Conservation (phyloP, 2,888 invertebrate genomes). For the Phrixothrix hirtus region DNA sequence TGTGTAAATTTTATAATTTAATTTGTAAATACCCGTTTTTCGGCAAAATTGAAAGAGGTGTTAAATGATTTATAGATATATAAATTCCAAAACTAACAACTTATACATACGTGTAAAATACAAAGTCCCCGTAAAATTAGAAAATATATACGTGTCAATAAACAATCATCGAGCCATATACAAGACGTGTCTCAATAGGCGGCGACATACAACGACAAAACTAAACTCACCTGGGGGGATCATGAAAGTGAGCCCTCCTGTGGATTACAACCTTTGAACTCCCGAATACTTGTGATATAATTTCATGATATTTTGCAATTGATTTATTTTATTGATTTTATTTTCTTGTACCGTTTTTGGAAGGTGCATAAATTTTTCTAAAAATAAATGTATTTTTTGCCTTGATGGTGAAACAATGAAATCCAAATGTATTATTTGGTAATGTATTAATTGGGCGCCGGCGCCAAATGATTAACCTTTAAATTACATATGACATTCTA, state of each 20-base stretch:
- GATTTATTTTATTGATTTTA: conserved; percentile 16
- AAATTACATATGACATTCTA: conserved; percentile 21
- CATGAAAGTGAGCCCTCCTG: conserved; percentile 17
- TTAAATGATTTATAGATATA: no score
- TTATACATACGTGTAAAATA: no score
- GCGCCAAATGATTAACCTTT: conserved; percentile 20
- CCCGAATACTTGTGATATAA: conserved; percentile 19
- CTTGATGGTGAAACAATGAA: no score
- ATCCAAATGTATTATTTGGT: no score
- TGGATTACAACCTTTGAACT: conserved; percentile 17
- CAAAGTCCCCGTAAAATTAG: no score
- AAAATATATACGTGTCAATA: neutral
- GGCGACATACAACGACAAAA: conserved; percentile 11
- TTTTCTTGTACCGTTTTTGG: conserved; percentile 1
- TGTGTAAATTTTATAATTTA: no score
- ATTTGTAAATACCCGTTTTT: no score
- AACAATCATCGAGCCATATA: neutral
- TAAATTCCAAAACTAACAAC: no score
- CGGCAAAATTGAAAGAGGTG: no score
- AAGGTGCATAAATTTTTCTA: neutral
- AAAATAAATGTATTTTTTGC: no score
- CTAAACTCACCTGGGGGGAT: conserved; percentile 8
- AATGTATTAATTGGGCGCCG: conserved; percentile 20
- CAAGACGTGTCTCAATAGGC: conserved; percentile 11
- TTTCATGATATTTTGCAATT: conserved; percentile 10